A percentile compares a stretch with the other conserved stretches of the same genome.
These are phyloP conservation scores for Seira sanloemensis DNA, from an alignment of 2,888 invertebrate genomes.

Conservation along the genomic window DNA sequence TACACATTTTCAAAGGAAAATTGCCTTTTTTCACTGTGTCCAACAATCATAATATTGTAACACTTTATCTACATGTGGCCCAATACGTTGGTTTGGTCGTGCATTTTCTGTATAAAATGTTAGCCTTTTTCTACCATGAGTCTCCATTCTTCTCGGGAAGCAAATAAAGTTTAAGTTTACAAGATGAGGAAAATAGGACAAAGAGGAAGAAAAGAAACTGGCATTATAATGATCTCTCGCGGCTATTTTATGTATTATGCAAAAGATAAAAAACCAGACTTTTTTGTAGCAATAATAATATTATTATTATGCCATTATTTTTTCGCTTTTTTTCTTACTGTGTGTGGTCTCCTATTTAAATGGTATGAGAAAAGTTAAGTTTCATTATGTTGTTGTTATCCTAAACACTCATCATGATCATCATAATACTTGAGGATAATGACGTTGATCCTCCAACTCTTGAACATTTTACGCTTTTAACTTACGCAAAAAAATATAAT, in stretches of 20 bases:
- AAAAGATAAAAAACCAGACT: constrained; percentile 56
- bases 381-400: constrained; percentile 31
- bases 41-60: constrained; percentile 14
- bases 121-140: no score
- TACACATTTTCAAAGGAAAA: background rate
- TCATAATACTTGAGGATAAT: constrained; percentile 6
- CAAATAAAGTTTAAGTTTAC: background rate
- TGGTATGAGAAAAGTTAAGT: constrained; percentile 21
- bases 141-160: background rate
- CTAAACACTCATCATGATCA: constrained; percentile 16
- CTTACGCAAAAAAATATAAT: background rate
- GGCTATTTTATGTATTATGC: constrained; percentile 60
- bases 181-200: constrained; percentile 5
- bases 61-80: constrained; percentile 9
- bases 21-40: constrained; percentile 8
- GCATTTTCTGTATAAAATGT: background rate
- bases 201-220: constrained; percentile 23
- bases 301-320: constrained; percentile 55
- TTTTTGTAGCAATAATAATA: constrained; percentile 56
- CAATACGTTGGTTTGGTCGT: no score
- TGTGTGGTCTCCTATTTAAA: constrained; percentile 58
- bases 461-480: background rate
- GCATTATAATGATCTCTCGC: constrained; percentile 59
- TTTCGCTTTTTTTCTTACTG: constrained; percentile 31
- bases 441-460: constrained; percentile 1